Base-by-base conservation (phyloP, 2,888 invertebrate genomes). In the Sesamia inferens region DNA sequence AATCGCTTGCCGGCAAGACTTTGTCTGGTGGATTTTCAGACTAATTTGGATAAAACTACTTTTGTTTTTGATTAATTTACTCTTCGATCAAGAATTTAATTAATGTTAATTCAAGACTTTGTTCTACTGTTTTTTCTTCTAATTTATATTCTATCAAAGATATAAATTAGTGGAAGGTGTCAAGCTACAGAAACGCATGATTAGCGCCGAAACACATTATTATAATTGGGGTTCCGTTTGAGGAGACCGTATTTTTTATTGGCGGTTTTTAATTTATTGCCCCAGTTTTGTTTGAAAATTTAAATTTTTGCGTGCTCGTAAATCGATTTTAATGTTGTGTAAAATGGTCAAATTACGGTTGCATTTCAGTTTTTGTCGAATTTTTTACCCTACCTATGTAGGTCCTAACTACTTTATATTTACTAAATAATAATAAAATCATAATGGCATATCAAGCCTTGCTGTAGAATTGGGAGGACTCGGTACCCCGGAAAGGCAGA, bases 141-240 rank as follows among this genome's bases (percentile, higher is more conserved):
- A 39, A 39, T 39, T 39, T 39, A 39, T 39, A 39, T 39, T 31
- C 39, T 39, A 39, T 39, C 39, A 39, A 39, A 39, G 19, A 74
- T 79, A 82, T 86, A 89, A 92, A 90, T 92, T 88, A 90, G 88
- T 86, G 79, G 68, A 78, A 90, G 89, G 93, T 92, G 94, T 94
- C 93, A 94, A 92, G 87, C 89, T 89, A 88, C 92, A 88, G 89
- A 84, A 88, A 90, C 89, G 92, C 90, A 87, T 92, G 92, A 94
- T 94, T 95, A 93, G 93, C 90, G 80, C 74, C 78, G 82, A 83
- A 90, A 92, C 93, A 93, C 93, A 92, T 94, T 94, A 89, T 74
- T 58, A 87, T 93, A 90, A 93, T 94, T 91, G 90, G 87, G 79
- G 75, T 72, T 69, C 78, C 79, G 71, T 79, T 86, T 85, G 79